Evolutionary conservation across 2,888 invertebrate genomes (phyloP).

Genomic region (Furcula furcula): DNA sequence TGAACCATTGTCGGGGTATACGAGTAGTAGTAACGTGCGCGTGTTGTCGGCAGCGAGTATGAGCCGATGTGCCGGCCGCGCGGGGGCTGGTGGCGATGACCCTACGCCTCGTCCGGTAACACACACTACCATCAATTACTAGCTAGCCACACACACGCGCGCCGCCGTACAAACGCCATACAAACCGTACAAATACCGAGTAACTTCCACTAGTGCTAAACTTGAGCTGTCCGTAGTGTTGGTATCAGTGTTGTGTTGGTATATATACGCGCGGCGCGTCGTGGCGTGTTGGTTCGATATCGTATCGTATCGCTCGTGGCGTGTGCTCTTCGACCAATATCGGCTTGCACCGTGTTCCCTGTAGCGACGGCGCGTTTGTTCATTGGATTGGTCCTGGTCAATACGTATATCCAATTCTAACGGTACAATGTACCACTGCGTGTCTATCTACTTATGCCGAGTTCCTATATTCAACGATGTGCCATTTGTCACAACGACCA

Average conservation of each 20-base stretch:
- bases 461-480: no score
- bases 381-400: no score
- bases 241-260: constrained; percentile 3
- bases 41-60: constrained; percentile 64
- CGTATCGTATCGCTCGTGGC: constrained; percentile 30
- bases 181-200: no score
- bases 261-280: neutral
- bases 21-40: constrained; percentile 34
- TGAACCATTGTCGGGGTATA: constrained; percentile 1
- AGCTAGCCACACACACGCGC: constrained; percentile 9
- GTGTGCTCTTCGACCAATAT: constrained; percentile 41
- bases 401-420: no score
- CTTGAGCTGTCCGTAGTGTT: no score
- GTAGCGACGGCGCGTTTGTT: constrained; percentile 20
- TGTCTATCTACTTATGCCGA: no score
- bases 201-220: no score
- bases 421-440: no score
- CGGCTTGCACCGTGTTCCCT: constrained; percentile 36
- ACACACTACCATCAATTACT: constrained; percentile 7
- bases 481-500: no score
- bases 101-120: constrained; percentile 59
- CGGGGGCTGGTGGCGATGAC: constrained; percentile 67
- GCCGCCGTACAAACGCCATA: constrained; percentile 16
- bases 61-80: constrained; percentile 61
- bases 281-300: constrained; percentile 10